These are phyloP conservation scores for Athene cunicularia DNA, from an alignment of 2,113 vertebrate species.

Conservation along the genomic window DNA sequence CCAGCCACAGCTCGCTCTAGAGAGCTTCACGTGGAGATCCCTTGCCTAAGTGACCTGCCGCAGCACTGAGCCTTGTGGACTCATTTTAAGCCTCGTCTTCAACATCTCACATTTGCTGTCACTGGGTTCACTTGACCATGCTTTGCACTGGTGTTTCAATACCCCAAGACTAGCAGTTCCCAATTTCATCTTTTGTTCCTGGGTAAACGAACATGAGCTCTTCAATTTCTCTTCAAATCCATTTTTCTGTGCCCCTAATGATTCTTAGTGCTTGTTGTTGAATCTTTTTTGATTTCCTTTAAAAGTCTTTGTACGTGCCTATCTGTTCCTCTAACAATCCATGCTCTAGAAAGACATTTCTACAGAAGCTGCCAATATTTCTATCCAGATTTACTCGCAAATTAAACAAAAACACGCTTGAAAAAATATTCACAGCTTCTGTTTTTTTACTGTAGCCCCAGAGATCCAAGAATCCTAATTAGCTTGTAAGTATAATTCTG, in stretches of 20 bases:
- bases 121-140: not conserved
- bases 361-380: not conserved
- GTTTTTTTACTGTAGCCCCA: not conserved
- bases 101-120: not conserved
- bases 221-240: not conserved
- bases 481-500: not conserved
- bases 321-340: not conserved
- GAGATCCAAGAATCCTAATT: not conserved
- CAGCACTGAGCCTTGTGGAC: not conserved
- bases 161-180: not conserved
- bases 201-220: not conserved
- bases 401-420: not conserved
- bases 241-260: not conserved
- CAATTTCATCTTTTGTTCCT: not conserved
- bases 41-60: not conserved
- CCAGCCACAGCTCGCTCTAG: not conserved
- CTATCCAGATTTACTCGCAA: not conserved
- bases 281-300: not conserved
- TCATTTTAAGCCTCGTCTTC: not conserved
- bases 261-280: not conserved
- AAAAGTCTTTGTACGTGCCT: accelerated
- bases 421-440: not conserved
- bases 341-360: not conserved
- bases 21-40: not conserved
- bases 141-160: not conserved